Evolutionary conservation across 1,140 invertebrate genomes (phyloP).

Genomic region (Berghia stephanieae): DNA sequence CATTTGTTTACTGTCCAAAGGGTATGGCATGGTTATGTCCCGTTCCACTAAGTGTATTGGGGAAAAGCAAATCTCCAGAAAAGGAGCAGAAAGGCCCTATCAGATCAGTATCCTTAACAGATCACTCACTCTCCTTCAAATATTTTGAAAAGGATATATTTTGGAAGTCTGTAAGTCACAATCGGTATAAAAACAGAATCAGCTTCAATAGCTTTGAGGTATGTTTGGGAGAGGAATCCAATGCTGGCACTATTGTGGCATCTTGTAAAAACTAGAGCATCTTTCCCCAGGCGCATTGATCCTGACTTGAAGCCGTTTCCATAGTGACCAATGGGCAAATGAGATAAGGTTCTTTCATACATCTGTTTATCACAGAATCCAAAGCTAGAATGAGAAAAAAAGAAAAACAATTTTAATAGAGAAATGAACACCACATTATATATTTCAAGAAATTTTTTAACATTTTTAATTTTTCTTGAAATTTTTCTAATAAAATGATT

Average conservation of each 20-base stretch:
- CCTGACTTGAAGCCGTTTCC: conserved; percentile 66
- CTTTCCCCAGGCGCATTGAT: conserved; percentile 60
- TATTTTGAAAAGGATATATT: conserved; percentile 50
- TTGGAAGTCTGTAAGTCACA: conserved; percentile 51
- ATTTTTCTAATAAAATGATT: too few relatives aligned
- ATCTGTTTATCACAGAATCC: conserved; percentile 62
- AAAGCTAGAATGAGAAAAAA: conserved; percentile 53
- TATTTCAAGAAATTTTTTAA: not conserved
- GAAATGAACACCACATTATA: not conserved
- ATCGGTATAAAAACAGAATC: conserved; percentile 60
- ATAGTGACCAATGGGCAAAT: conserved; percentile 62
- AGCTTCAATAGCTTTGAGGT: conserved; percentile 50
- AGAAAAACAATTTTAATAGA: not conserved
- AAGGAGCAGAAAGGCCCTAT: not conserved
- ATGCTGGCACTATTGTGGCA: conserved; percentile 48
- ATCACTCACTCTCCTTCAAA: conserved; percentile 3
- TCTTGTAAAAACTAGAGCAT: conserved; percentile 61
- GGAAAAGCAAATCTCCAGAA: not conserved
- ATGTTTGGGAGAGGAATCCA: conserved; percentile 62
- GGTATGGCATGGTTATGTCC: not conserved
- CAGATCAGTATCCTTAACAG: too few relatives aligned
- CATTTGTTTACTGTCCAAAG: too few relatives aligned
- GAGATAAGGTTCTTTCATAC: conserved; percentile 40
- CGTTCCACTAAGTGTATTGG: not conserved
- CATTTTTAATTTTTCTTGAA: too few relatives aligned